Evolutionary conservation across 2,113 vertebrate species (phyloP).

Genomic region (Amblyornis subalaris): DNA sequence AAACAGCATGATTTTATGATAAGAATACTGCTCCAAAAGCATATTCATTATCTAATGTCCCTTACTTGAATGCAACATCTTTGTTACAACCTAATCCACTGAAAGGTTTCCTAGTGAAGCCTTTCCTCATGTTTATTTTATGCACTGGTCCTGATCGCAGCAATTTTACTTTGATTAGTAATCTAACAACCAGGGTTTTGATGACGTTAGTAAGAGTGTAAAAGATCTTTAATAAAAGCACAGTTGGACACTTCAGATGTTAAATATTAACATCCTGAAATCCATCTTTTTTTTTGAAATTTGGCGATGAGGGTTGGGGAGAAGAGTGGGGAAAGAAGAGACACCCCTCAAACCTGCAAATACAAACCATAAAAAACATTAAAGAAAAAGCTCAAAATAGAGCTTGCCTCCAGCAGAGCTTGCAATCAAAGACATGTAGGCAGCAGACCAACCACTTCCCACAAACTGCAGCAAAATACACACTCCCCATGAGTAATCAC

Average conservation of each 20-base stretch:
- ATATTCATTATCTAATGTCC: not conserved
- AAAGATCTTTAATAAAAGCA: constrained; percentile 54
- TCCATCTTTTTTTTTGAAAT: not conserved
- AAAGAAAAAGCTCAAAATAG: constrained; percentile 57
- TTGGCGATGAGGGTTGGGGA: not conserved
- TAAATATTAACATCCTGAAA: constrained; percentile 47
- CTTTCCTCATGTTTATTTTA: constrained; percentile 49
- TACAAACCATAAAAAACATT: constrained; percentile 52
- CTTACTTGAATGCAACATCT: not conserved
- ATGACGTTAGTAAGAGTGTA: constrained; percentile 45
- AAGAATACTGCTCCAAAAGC: not conserved
- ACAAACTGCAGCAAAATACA: constrained; percentile 61
- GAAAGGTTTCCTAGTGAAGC: constrained; percentile 44
- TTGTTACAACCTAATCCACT: constrained; percentile 17
- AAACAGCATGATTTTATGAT: not conserved
- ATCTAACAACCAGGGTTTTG: constrained; percentile 44
- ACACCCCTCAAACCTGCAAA: constrained; percentile 60
- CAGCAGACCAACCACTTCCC: constrained; percentile 55
- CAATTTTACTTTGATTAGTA: constrained; percentile 56
- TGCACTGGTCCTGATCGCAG: not conserved
- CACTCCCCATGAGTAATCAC: constrained; percentile 64
- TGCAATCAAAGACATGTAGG: constrained; percentile 61
- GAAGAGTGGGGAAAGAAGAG: constrained; percentile 9
- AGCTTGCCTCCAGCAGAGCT: constrained; percentile 57
- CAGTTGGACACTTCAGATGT: constrained; percentile 56